Evolutionary conservation across 2,797 vertebrate genomes (phyloP).

Genomic region (Ctenopoma kingsleyae): DNA sequence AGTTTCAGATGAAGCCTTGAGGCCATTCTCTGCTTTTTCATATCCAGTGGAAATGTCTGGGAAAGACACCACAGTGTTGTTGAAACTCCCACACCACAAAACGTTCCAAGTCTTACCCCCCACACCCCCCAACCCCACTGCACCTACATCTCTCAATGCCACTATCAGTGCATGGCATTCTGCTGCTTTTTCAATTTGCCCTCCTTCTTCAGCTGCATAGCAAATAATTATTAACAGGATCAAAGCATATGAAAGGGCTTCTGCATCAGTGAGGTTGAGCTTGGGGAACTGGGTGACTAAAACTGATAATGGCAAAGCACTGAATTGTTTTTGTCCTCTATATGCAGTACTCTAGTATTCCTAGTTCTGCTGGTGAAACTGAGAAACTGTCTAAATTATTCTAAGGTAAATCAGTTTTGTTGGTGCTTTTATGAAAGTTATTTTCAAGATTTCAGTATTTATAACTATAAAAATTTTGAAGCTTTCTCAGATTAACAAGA

Average conservation of each 20-base stretch:
- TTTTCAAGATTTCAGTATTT: conserved; percentile 6
- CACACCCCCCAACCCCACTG: no score
- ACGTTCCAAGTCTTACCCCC: conserved; percentile 21
- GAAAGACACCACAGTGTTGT: conserved; percentile 37
- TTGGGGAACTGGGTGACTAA: conserved; percentile 66
- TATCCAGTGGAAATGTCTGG: conserved; percentile 28
- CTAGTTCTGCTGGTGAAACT: conserved; percentile 17
- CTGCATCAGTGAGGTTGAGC: conserved; percentile 55
- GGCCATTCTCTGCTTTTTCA: conserved; percentile 16
- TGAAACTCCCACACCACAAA: conserved; percentile 45
- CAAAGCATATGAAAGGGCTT: conserved; percentile 68
- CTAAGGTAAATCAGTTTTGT: conserved; percentile 16
- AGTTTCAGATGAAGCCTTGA: conserved; percentile 21
- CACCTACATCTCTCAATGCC: background rate
- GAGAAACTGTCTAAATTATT: conserved; percentile 10
- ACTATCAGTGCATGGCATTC: conserved; percentile 60
- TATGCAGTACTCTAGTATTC: conserved; percentile 12
- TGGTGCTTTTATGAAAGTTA: conserved; percentile 7
- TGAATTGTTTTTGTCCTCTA: conserved; percentile 51
- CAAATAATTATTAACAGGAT: conserved; percentile 76
- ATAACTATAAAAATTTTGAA: background rate
- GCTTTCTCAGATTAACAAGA: background rate
- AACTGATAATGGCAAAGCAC: conserved; percentile 58
- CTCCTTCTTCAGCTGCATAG: conserved; percentile 58
- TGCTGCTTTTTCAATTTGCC: conserved; percentile 53